Evolutionary conservation across 2,888 invertebrate genomes (phyloP), one percentile per base, ranked within the genome.

Genomic region (Conops quadrifasciatus): DNA sequence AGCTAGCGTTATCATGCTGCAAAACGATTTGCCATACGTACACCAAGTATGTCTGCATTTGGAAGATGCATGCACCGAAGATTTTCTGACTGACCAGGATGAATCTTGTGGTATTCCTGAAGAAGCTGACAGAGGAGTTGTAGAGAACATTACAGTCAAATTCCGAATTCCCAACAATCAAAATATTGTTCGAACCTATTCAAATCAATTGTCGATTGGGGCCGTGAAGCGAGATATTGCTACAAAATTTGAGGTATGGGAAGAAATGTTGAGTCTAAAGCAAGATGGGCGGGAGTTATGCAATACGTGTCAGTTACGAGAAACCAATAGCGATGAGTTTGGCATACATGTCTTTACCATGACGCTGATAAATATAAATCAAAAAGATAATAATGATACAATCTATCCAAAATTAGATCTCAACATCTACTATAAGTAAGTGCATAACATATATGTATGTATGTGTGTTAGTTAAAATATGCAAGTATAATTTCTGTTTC

Each of bases 211-310:
- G 81, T 89, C 87, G 72, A 83, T 91, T 63, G 87, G 85, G 67
- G 89, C 89, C 78, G 87, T 91, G 56, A 91, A 90, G 80, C 87
- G 88, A 76, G 89, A 90, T 77, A 85, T 91, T 56, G 88, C 87
- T 1, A 88, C 88, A 1, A 86, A 90, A 56, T 90, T 91, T 78
- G 87, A 88, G 80, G 85, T 89, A 1, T 86, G 88, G 19, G 86
- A 86, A 0, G 85, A 88, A 16, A 84, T 87, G 56, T 81, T 91
- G 53, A 82, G 87, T 0, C 75, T 91, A 2, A 82, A 87, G 59
- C 87, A 90, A 81, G 83, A 84, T 62, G 88, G 88, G 3, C 82
- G 80, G 15, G 82, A 85, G 30, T 71, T 85, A 0, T 75, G 84
- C 5, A 76, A 84, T 67, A 80, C 82, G 9, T 71, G 77, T 11